These are phyloP conservation scores for Zosterops borbonicus DNA, from an alignment of 2,113 vertebrate genomes.

Conservation along the genomic window DNA sequence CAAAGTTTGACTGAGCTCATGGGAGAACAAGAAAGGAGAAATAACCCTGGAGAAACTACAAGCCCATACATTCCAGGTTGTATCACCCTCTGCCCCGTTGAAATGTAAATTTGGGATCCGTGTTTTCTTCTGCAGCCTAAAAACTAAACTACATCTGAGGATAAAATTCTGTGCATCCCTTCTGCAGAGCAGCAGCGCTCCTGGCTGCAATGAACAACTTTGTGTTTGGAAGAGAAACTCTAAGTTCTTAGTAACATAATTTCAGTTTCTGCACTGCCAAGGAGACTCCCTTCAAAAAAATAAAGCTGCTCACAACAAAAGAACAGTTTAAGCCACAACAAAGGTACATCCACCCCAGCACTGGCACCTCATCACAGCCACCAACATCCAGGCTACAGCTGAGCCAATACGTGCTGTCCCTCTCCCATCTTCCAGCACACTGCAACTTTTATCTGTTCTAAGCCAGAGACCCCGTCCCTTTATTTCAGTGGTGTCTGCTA, in stretches of 20 bases:
- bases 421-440: neutral
- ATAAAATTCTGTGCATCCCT: neutral
- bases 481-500: neutral
- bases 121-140: neutral
- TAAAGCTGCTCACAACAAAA: neutral
- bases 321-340: neutral
- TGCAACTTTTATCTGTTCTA: neutral
- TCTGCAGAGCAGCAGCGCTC: neutral
- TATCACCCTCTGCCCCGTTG: neutral
- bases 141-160: neutral
- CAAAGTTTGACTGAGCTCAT: neutral
- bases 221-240: neutral
- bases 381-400: neutral
- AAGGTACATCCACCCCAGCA: neutral
- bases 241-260: neutral
- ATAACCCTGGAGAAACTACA: neutral
- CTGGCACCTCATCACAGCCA: neutral
- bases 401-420: rapidly evolving
- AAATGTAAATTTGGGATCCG: neutral
- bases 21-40: neutral
- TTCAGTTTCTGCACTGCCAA: neutral
- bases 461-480: neutral
- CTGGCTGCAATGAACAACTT: neutral
- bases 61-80: neutral
- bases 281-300: neutral